Evolutionary conservation across 2,113 vertebrate species (phyloP), one percentile per base, ranked within the genome.

Genomic region (Furnarius figulus): DNA sequence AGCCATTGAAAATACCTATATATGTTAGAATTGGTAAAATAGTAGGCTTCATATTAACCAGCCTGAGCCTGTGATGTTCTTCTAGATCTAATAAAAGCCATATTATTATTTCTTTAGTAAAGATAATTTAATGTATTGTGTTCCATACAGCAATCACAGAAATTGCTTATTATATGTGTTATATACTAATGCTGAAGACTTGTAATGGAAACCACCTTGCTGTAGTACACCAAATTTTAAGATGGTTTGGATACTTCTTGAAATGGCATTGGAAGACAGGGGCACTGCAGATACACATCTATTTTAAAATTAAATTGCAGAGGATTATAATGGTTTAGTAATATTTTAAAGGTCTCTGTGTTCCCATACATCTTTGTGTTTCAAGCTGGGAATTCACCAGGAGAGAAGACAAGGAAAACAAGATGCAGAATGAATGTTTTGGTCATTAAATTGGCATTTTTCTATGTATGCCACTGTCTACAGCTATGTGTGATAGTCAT

Each of bases 381-480:
- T 70, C 37, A 55, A 31, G 30, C 4, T 66, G 44, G 11, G 16
- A 82, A 76, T 85, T 87, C 46, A 59, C 17, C 63, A 71, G 39
- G 79, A 80, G 33, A 52, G 46, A 87, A 15, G 31, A 63, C 13
- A 86, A 47, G 55, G 55, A 71, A 89, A 81, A 83, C 0, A 0
- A 87, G 72, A 80, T 8, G 14, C 25, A 66, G n/a, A 88, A 87
- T 0, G 2, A 85, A 82, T 58, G 28, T 37, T 73, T 76, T 37
- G 21, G 71, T 68, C 37, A 12, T 93, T 87, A 79, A 90, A 79
- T 62, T 90, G 67, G 58, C 62, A 20, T 91, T 92, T 92, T 93
- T 85, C n/a, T 28, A 10, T 35, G 35, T 55, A 53, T 70, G 21
- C 17, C 44, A 25, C 42, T 59, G 63, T 83, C 55, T 84, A 73